Percentiles rank a stretch among this genome's conserved stretches.
These are phyloP conservation scores for Engraulis encrasicolus DNA, from an alignment of 2,113 vertebrate genomes.

Conservation along the genomic window DNA sequence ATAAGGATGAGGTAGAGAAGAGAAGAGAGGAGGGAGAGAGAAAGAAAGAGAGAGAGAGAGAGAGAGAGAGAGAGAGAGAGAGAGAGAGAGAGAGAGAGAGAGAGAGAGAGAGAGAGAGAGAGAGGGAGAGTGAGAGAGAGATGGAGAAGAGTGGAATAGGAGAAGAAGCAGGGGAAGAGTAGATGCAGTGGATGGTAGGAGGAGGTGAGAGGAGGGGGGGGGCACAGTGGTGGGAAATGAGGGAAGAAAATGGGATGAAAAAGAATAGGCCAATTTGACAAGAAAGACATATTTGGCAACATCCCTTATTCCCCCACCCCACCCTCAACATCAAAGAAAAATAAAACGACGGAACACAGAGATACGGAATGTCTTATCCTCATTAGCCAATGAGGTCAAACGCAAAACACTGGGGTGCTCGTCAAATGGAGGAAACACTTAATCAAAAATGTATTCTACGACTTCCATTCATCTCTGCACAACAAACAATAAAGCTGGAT, in stretches of 20 bases:
- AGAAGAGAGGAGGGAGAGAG: neutral
- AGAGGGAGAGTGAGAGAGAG: neutral
- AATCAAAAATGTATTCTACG: neutral
- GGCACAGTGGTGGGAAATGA: constrained; percentile 36
- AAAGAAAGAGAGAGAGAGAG: constrained; percentile 18
- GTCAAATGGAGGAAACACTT: neutral
- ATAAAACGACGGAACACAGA: neutral
- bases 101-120: neutral
- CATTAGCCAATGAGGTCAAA: constrained; percentile 19
- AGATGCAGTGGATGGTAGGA: neutral
- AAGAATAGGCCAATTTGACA: constrained; percentile 14
- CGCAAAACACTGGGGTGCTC: neutral
- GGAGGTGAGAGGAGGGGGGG: constrained; percentile 21
- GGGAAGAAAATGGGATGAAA: constrained; percentile 14
- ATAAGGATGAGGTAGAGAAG: constrained; percentile 39
- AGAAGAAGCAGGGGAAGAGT: neutral
- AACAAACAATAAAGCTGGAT: neutral
- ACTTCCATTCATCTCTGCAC: neutral
- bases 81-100: neutral
- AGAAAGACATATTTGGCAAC: neutral
- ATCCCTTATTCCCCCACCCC: neutral
- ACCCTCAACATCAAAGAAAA: neutral
- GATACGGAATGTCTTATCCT: neutral
- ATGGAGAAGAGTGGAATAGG: neutral
- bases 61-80: neutral